These are phyloP conservation scores for Sarcophilus harrisii DNA, from an alignment of 2,797 vertebrate genomes.

Conservation along the genomic window DNA sequence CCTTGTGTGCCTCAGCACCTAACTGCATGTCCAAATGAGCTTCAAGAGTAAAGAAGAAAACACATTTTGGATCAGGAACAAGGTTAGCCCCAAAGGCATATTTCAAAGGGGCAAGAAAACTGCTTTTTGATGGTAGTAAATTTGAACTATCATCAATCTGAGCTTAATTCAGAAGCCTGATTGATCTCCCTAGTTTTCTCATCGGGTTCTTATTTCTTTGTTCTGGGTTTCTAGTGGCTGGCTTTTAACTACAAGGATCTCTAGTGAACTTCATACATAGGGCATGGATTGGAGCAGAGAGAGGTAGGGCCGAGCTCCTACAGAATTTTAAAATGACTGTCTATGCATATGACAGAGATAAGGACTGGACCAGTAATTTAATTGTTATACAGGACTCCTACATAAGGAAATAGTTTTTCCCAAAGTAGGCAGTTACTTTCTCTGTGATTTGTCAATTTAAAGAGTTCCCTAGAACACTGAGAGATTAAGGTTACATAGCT, in stretches of 20 bases:
- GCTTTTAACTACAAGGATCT: constrained; percentile 47
- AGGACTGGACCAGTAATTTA: neutral
- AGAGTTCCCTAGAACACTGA: neutral
- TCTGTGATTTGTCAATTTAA: neutral
- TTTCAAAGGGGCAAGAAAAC: constrained; percentile 73
- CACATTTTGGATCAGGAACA: constrained; percentile 60
- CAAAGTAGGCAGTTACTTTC: neutral
- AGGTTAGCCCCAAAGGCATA: constrained; percentile 54
- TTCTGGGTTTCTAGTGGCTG: neutral
- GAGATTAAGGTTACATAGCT: neutral
- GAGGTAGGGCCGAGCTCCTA: constrained; percentile 14
- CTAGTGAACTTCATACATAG: constrained; percentile 38
- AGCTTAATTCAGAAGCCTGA: constrained; percentile 70
- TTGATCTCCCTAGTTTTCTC: constrained; percentile 46
- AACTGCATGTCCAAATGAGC: neutral
- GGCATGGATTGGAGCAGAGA: neutral
- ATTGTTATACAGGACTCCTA: neutral
- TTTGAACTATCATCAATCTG: constrained; percentile 63
- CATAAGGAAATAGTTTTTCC: neutral
- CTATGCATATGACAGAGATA: neutral
- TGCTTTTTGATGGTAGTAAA: constrained; percentile 68
- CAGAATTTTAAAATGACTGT: neutral
- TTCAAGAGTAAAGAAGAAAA: constrained; percentile 35
- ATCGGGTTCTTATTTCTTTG: constrained; percentile 34
- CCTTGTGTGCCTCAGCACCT: neutral